Base-by-base conservation (phyloP, 2,888 invertebrate species). In the Hipparchia semele region DNA sequence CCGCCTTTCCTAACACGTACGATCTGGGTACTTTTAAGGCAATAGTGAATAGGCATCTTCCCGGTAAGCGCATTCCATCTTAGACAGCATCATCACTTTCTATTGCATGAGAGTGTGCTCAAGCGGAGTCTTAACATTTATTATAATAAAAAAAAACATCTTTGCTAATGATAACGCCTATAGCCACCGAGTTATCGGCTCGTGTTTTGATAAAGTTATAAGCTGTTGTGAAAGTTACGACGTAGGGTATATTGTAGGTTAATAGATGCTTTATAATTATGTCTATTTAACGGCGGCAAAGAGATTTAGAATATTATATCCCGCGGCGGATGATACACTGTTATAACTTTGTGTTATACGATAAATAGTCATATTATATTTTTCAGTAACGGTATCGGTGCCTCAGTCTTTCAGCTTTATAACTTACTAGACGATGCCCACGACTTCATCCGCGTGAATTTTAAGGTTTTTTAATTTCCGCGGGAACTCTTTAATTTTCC, bases 101-200 rank as follows among this genome's bases (percentile, higher is more conserved):
- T 33, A 33, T 33, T 9, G 33, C 23, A 45, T 39, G 60, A 45
- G 10, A 60, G 45, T 39, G 39, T 60, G 10, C 3, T 60, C 39
- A 60, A 60, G 45, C 62, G n/a, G 13, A 46, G 49, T 49, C 9
- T 46, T 13, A 49, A 49, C 49, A 13, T 62, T 13, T 49, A 62
- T 46, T 13, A 45, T n/a, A 46, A 61, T 64, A 23, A 49, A 49
- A 49, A 62, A 64, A 62, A 64, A 9, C 13, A 64, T 49, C 49
- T 64, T 61, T 61, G 23, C n/a, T 64, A 10, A 49, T n/a, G 49
- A 64, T 64, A 64, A 51, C 46, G 62, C 62, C 7, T 39, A 8
- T 49, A 46, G 64, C 51, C 51, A 64, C 64, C 7, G 64, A 49
- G 64, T 64, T 64, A 64, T 49, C 51, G 64, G 51, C 51, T 64